These are phyloP conservation scores for Laticauda colubrina DNA, from an alignment of 2,113 vertebrate genomes.

Conservation along the genomic window DNA sequence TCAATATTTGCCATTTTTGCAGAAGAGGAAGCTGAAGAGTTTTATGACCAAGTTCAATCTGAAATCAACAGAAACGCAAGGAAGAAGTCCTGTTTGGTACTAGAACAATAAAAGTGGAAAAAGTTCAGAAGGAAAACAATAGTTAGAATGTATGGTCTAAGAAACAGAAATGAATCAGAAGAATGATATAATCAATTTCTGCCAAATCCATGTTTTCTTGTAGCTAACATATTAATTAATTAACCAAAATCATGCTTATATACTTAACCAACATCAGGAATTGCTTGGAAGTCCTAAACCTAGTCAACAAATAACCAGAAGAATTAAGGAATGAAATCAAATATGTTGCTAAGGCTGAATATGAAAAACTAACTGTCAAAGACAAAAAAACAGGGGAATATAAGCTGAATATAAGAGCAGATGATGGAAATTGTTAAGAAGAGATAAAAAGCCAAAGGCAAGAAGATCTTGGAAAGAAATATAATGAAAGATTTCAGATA, in stretches of 20 bases:
- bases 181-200: not conserved
- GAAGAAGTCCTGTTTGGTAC: not conserved
- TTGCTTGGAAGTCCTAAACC: not conserved
- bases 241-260: not conserved
- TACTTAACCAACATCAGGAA: not conserved
- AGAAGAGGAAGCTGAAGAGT: not conserved
- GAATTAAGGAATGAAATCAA: not conserved
- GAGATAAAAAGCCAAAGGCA: not conserved
- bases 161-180: not conserved
- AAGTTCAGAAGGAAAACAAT: not conserved
- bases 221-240: not conserved
- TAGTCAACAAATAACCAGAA: not conserved
- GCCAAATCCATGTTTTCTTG: not conserved
- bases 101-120: not conserved
- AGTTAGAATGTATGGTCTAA: not conserved
- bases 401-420: not conserved
- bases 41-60: not conserved
- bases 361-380: not conserved
- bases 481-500: not conserved
- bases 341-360: not conserved
- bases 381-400: not conserved
- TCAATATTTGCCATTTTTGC: not conserved
- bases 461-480: not conserved
- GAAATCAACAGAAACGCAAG: not conserved
- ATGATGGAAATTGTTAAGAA: not conserved